phyloP scores from a whole-genome alignment of 2,888 invertebrate genomes.

The Polymixis flavicincta region DNA sequence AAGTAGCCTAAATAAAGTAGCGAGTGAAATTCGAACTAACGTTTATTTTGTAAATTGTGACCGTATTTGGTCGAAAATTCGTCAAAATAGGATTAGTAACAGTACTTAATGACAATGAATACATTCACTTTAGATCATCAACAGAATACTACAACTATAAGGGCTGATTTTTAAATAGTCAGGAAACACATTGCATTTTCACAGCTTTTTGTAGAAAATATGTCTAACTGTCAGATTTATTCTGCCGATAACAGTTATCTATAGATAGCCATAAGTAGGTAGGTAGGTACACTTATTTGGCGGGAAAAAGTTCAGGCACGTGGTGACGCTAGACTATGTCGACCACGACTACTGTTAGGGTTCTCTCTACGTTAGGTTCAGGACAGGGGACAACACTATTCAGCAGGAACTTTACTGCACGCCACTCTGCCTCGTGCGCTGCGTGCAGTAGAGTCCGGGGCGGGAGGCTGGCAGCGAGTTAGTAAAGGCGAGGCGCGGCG shows the following conservation, averaged over 20 bases:
- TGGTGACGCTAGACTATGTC: neutral
- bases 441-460: slow-evolving; percentile 9
- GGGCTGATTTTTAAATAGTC: too few species aligned
- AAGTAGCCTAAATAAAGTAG: neutral
- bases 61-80: neutral
- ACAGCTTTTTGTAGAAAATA: too few species aligned
- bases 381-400: neutral
- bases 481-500: slow-evolving; percentile 54
- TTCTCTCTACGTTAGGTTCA: slow-evolving; percentile 7
- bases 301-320: neutral
- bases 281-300: too few species aligned
- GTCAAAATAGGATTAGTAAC: neutral
- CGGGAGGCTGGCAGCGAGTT: slow-evolving; percentile 31
- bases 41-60: neutral
- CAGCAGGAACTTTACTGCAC: slow-evolving; percentile 22
- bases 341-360: slow-evolving; percentile 21
- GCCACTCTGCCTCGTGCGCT: neutral
- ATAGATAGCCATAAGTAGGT: too few species aligned
- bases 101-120: neutral
- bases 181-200: too few species aligned
- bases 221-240: too few species aligned
- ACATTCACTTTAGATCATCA: neutral
- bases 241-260: too few species aligned
- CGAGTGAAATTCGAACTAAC: neutral
- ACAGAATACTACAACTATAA: neutral